phyloP scores from a whole-genome alignment of 1,140 invertebrate genomes.

The Leptestheria dahalacensis region DNA sequence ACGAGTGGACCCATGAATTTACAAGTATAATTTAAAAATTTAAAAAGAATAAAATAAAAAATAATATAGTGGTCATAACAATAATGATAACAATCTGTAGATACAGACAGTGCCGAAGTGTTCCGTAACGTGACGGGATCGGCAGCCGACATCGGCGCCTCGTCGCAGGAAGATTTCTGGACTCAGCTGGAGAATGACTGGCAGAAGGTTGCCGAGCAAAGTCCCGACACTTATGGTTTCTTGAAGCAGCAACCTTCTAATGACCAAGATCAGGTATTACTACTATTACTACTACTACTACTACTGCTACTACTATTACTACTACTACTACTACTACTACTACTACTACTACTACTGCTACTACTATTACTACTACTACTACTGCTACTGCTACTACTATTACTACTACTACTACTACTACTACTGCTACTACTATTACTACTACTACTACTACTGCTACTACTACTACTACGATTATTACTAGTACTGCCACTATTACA shows the following conservation, averaged over 20 bases:
- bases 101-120: slow-evolving; percentile 2
- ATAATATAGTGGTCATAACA: no score
- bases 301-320: slow-evolving; percentile 1
- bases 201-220: slow-evolving; percentile 4
- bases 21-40: no score
- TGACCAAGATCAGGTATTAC: not conserved
- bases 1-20: slow-evolving; percentile 7
- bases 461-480: slow-evolving; percentile 1
- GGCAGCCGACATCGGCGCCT: not conserved
- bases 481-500: not conserved
- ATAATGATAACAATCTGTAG: not conserved
- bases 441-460: not conserved
- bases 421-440: not conserved
- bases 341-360: slow-evolving; percentile 2
- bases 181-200: slow-evolving; percentile 10
- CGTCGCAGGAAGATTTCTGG: slow-evolving; percentile 15
- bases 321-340: not conserved
- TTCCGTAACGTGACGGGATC: not conserved
- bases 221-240: not conserved
- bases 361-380: not conserved
- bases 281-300: not conserved
- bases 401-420: not conserved
- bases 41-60: no score
- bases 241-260: not conserved
- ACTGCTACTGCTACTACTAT: not conserved